Evolutionary conservation across 2,797 vertebrate species (phyloP).

Genomic region (Streptopelia turtur): DNA sequence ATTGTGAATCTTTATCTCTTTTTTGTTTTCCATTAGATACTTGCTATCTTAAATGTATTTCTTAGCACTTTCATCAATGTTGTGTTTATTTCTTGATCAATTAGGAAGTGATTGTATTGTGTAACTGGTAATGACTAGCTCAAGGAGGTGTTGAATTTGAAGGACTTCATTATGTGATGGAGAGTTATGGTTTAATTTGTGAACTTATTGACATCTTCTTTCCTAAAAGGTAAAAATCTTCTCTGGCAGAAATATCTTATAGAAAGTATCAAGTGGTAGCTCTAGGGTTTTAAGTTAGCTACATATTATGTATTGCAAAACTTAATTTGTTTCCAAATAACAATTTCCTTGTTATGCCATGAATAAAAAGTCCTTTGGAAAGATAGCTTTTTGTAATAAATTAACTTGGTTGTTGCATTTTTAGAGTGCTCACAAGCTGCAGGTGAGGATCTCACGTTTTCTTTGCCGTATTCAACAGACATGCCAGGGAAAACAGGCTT

Average conservation of each 20-base stretch:
- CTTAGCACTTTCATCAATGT: not conserved
- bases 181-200: not conserved
- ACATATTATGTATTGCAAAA: not conserved
- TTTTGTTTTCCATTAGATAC: not conserved
- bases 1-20: not conserved
- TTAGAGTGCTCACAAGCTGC: not conserved
- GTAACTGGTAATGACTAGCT: not conserved
- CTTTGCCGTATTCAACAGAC: not conserved
- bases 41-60: not conserved
- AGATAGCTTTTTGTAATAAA: not conserved
- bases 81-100: slow-evolving; percentile 8
- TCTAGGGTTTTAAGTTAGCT: not conserved
- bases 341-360: not conserved
- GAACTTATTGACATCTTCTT: not conserved
- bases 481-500: not conserved
- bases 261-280: not conserved
- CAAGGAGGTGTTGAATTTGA: not conserved
- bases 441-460: not conserved
- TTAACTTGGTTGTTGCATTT: not conserved
- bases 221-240: not conserved
- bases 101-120: not conserved
- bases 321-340: not conserved
- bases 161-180: not conserved
- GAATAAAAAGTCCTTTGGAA: not conserved
- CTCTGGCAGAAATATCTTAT: not conserved